These are phyloP conservation scores for Noctuana brunneofusca DNA, from an alignment of 2,888 invertebrate species.

Conservation along the genomic window DNA sequence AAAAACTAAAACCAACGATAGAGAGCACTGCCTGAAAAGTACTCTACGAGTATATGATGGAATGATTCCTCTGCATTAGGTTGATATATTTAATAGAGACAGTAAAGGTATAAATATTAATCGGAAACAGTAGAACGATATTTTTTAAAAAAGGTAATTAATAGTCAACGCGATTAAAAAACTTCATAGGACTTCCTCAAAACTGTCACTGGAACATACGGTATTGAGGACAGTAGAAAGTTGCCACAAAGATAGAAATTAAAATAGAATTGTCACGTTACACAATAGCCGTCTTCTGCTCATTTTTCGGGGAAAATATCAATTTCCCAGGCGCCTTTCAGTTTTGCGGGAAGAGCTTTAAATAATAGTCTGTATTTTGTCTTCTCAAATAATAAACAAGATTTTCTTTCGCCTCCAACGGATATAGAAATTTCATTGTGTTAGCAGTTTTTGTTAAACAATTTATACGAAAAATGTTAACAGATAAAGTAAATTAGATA, in stretches of 20 bases:
- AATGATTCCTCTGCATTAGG: too few species aligned
- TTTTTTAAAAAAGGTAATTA: conserved; percentile 1
- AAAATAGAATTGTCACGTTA: conserved; percentile 43
- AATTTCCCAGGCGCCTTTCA: conserved; percentile 41
- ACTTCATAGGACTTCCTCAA: conserved; percentile 12
- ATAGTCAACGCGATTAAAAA: neutral
- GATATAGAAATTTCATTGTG: neutral
- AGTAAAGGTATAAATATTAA: too few species aligned
- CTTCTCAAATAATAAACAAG: conserved; percentile 15
- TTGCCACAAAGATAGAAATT: conserved; percentile 27
- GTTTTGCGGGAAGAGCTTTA: conserved; percentile 31
- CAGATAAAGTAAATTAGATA: neutral
- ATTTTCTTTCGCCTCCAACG: conserved; percentile 1
- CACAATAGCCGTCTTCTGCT: conserved; percentile 37
- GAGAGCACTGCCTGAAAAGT: too few species aligned
- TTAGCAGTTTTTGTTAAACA: neutral
- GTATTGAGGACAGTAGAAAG: conserved; percentile 34
- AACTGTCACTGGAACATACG: conserved; percentile 23
- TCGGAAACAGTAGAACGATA: too few species aligned
- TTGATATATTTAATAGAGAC: too few species aligned
- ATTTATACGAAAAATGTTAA: neutral
- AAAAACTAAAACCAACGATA: too few species aligned
- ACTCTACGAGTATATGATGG: too few species aligned
- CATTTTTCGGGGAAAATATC: conserved; percentile 43
- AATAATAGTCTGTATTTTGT: conserved; percentile 20